A percentile compares a stretch with the other conserved stretches of the same genome.
These are phyloP conservation scores for Torymus aiolomorphi DNA, from an alignment of 2,888 invertebrate genomes.

Conservation along the genomic window DNA sequence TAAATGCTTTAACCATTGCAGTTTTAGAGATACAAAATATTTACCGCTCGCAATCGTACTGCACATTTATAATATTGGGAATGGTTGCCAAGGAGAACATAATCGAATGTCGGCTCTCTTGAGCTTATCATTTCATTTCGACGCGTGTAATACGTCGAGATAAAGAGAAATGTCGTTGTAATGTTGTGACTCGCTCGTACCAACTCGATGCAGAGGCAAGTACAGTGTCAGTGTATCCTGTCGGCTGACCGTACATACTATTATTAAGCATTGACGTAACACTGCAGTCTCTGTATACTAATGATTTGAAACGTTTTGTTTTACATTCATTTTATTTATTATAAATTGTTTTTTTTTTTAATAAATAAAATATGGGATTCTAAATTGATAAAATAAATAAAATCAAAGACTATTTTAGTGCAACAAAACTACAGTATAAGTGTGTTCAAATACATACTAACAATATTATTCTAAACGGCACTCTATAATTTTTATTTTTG, in stretches of 20 bases:
- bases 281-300: not conserved
- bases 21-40: not conserved
- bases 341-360: too few species aligned
- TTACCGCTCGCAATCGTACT: not conserved
- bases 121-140: constrained; percentile 36
- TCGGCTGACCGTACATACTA: not conserved
- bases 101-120: constrained; percentile 34
- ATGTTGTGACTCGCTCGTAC: constrained; percentile 12
- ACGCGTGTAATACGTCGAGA: constrained; percentile 10
- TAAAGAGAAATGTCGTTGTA: not conserved
- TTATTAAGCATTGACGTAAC: not conserved
- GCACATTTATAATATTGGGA: constrained; percentile 3
- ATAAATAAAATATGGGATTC: too few species aligned
- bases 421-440: too few species aligned
- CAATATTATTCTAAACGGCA: too few species aligned
- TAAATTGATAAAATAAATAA: too few species aligned
- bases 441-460: too few species aligned
- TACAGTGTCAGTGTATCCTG: not conserved
- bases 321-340: too few species aligned
- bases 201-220: constrained; percentile 7
- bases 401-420: too few species aligned
- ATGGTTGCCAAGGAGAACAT: constrained; percentile 19
- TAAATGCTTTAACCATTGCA: too few species aligned
- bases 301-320: too few species aligned
- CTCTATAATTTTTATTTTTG: too few species aligned